phyloP scores from a whole-genome alignment of 2,888 invertebrate species.

The Cheilosia soror region DNA sequence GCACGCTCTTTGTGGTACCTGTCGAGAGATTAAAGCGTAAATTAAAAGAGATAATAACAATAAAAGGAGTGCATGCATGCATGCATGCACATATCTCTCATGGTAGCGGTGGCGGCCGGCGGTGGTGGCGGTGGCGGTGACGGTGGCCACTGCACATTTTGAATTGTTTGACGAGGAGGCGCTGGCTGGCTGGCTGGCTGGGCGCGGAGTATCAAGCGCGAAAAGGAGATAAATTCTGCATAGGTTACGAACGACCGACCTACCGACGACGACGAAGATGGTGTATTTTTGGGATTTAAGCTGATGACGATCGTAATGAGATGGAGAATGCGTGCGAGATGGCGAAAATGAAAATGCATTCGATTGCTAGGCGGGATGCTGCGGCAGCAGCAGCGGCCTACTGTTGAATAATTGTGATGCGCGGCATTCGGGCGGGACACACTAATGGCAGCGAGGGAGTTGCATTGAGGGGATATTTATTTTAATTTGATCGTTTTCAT shows the following conservation, averaged over 20 bases:
- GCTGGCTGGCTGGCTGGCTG: background rate
- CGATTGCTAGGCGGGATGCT: background rate
- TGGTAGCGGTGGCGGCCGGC: background rate
- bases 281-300: conserved; percentile 40
- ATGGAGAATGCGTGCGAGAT: conserved; percentile 38
- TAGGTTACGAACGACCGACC: conserved; percentile 1
- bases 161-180: background rate
- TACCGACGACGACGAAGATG: background rate
- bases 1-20: conserved; percentile 63
- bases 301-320: conserved; percentile 50
- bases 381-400: background rate
- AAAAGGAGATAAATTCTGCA: conserved; percentile 12
- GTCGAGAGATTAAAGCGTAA: conserved; percentile 70
- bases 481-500: conserved; percentile 50
- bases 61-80: conserved; percentile 61
- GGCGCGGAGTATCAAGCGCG: conserved; percentile 3
- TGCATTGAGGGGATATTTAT: conserved; percentile 34
- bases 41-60: conserved; percentile 73
- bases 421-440: conserved; percentile 10
- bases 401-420: conserved; percentile 47
- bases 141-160: conserved; percentile 21
- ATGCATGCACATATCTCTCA: conserved; percentile 16
- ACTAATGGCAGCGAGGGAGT: conserved; percentile 40
- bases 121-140: conserved; percentile 1
- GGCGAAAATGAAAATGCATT: conserved; percentile 24